Base-by-base conservation (phyloP, 2,888 invertebrate species). In the Panzeria rudis region DNA sequence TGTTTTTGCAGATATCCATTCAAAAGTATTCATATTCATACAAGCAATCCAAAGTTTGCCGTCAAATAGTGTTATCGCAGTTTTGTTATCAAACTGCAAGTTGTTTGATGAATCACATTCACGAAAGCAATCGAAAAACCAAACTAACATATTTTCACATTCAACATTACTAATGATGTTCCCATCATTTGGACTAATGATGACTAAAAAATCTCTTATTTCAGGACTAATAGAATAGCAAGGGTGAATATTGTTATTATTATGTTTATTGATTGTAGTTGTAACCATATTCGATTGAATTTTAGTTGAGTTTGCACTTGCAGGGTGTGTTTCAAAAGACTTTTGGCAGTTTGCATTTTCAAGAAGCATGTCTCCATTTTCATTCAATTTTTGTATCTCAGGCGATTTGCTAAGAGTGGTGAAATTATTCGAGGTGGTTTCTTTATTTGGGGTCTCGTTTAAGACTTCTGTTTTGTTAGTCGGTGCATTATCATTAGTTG, bases 41-140 rank as follows among this genome's bases (percentile, higher is more conserved):
- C 86, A 86, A 20, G 86, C 78, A 44, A 85, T 71, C 85, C 85
- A 86, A 54, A 86, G 41, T 54, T 73, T 72, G 1, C 85, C 86
- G 0, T 86, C 77, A 44, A 50, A 76, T 9, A 83, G 47, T 32
- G 77, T 35, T 25, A 80, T 64, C 23, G 69, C 82, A 2, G 35
- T 56, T 38, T 83, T 52, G 17, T 61, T 52, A 66, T 77, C 41
- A 69, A 86, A 86, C 23, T 83, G 62, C 11, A 85, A 64, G 3
- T 72, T 23, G 23, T 13, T 44, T 25, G 66, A 71, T 29, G 38
- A 71, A 29, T 80, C 77, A 38, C 52, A 64, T 25, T 17, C 20
- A 54, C 83, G 77, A 73, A 86, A 85, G 44, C 62, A 52, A 59
- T 85, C 75, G 38, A 85, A 85, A 71, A 85, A 85, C 64, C 83